Base-by-base conservation (phyloP, 2,797 vertebrate species). In the Melanotaenia pygmaea region DNA sequence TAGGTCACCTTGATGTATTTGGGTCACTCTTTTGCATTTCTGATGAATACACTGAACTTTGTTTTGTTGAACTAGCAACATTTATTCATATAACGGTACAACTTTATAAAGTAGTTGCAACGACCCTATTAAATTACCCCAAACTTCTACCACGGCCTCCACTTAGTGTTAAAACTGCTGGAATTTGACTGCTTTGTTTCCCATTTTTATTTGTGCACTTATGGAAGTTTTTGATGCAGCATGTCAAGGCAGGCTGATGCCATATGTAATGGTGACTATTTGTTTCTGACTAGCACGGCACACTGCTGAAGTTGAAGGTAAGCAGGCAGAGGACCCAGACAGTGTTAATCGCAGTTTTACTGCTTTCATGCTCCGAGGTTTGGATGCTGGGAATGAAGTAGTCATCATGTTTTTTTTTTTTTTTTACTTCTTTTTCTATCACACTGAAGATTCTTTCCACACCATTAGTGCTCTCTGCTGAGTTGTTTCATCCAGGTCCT, bases 391-490 rank as follows among this genome's bases (percentile, higher is more conserved):
- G 73, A 61, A 67, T 61, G 67, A 72, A 86, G 65, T 64, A 59
- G 67, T 84, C 64, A 63, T 59, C 28, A 22, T 59, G 26, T 28
- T 28, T 30, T 30, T 30, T 30, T 32, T 59, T 28, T 28, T 28
- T 71, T 70, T 68, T 64, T 56, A 9, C 35, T 57, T 1, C 22
- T 56, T 62, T 79, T 76, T 77, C 69, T 71, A 70, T 77, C 30
- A 14, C 66, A 64, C 67, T 70, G 66, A 85, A 65, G 73, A 80
- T 86, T 89, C 74, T 93, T 93, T 91, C 92, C 88, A 90, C 85
- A 74, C 86, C 87, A 91, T 93, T 92, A 91, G 78, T 77, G 76
- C 84, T 92, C 88, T 90, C 78, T 91, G 91, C 91, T 92, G 91
- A 93, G 91, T 83, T 88, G 87, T 91, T 85, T 67, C 72, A 74